Evolutionary conservation across 1,140 invertebrate species (phyloP).

Genomic region (Microvelia longipes): DNA sequence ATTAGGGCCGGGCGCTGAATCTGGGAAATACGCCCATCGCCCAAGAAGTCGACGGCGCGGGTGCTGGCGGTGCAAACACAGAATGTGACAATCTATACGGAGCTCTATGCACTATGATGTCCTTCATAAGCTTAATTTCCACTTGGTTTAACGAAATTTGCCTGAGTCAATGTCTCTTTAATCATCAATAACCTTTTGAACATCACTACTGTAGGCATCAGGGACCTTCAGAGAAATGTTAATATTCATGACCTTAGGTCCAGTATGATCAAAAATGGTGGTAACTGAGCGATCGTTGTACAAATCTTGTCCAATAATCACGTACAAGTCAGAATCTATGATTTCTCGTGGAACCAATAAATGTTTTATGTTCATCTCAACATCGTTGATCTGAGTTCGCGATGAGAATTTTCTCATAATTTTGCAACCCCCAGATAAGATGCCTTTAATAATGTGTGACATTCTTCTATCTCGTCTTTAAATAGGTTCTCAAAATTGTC

Average conservation of each 20-base stretch:
- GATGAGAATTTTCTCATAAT: no score
- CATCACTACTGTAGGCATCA: not conserved
- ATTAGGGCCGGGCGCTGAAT: no score
- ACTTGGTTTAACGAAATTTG: not conserved
- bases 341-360: no score
- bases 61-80: no score
- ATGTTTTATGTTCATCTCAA: no score
- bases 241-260: not conserved
- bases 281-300: not conserved
- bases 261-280: not conserved
- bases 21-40: no score
- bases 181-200: not conserved
- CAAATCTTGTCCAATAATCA: not conserved
- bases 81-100: not conserved
- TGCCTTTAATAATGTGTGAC: no score
- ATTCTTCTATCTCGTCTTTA: not conserved
- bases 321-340: not conserved
- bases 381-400: no score
- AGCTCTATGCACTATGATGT: not conserved
- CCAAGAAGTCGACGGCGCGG: no score
- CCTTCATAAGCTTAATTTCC: not conserved
- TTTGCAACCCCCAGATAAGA: no score
- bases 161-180: not conserved
- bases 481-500: not conserved
- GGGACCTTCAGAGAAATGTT: not conserved